Conservation (phyloP, 2,113 vertebrate species). For the Noctilio leporinus region DNA sequence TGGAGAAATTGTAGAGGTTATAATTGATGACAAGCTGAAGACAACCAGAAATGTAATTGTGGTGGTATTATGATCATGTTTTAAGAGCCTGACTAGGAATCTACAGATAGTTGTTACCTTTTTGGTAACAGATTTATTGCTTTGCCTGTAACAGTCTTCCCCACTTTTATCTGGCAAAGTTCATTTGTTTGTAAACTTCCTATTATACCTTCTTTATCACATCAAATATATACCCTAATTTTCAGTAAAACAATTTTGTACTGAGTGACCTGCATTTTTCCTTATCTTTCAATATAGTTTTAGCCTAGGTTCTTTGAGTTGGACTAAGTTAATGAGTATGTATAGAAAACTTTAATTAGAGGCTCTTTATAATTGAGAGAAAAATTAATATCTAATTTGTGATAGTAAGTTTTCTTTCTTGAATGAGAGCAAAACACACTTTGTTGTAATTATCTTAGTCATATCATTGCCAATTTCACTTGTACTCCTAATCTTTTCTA, state of each 20-base stretch:
- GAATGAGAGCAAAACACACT: neutral
- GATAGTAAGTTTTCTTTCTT: neutral
- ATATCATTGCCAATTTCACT: neutral
- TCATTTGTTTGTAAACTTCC: constrained; percentile 33
- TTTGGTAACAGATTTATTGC: constrained; percentile 13
- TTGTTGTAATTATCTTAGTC: constrained; percentile 8
- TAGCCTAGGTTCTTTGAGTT: neutral
- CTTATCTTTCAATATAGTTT: neutral
- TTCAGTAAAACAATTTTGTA: constrained; percentile 22
- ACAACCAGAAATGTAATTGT: neutral
- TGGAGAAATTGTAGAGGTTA: neutral
- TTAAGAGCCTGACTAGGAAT: neutral
- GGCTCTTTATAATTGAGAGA: neutral
- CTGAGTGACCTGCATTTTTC: neutral
- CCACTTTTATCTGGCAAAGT: neutral
- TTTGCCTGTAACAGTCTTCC: neutral
- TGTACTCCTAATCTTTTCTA: neutral
- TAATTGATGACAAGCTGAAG: neutral
- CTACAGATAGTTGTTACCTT: neutral
- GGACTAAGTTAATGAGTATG: constrained; percentile 18
- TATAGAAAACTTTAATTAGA: constrained; percentile 14
- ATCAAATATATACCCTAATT: neutral
- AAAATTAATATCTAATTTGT: constrained; percentile 26
- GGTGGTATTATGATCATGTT: neutral
- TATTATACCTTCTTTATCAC: neutral